These are phyloP conservation scores for Eristalis arbustorum DNA, from an alignment of 2,888 invertebrate species.

Conservation along the genomic window DNA sequence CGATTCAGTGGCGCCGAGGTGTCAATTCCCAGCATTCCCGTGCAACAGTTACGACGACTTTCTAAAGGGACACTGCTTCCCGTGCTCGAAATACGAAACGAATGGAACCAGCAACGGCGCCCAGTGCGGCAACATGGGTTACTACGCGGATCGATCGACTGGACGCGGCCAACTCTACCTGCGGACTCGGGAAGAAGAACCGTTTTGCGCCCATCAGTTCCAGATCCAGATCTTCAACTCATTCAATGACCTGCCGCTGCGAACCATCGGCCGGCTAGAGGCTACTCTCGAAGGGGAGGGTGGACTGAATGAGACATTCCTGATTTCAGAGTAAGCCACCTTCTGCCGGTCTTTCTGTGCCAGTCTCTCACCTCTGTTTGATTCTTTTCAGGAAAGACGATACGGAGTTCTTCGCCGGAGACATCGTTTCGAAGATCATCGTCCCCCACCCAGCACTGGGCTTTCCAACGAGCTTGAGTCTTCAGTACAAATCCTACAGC, in stretches of 20 bases:
- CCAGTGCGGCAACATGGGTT: slow-evolving; percentile 95
- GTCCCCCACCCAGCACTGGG: slow-evolving; percentile 94
- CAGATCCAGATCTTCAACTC: slow-evolving; percentile 90
- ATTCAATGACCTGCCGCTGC: slow-evolving; percentile 83
- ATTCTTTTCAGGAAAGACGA: slow-evolving; percentile 87
- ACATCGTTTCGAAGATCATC: slow-evolving; percentile 89
- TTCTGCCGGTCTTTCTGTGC: no score
- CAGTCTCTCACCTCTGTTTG: background rate
- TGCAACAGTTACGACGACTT: slow-evolving; percentile 93
- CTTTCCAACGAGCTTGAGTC: slow-evolving; percentile 86
- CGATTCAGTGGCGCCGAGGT: slow-evolving; percentile 94
- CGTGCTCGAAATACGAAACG: slow-evolving; percentile 82
- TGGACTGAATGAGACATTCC: slow-evolving; percentile 92
- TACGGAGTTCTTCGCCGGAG: slow-evolving; percentile 86
- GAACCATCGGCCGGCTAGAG: slow-evolving; percentile 86
- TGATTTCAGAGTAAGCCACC: slow-evolving; percentile 88
- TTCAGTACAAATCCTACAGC: slow-evolving; percentile 92
- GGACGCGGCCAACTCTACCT: slow-evolving; percentile 93
- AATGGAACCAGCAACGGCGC: slow-evolving; percentile 72
- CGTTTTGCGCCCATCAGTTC: slow-evolving; percentile 96
- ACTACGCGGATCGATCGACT: slow-evolving; percentile 91
- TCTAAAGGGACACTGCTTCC: slow-evolving; percentile 88
- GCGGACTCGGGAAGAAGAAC: slow-evolving; percentile 93
- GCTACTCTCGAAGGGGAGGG: slow-evolving; percentile 90
- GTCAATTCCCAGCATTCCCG: slow-evolving; percentile 94